Evolutionary conservation across 2,888 invertebrate species (phyloP), one percentile per base, ranked within the genome.

Genomic region (Abrostola triplasia): DNA sequence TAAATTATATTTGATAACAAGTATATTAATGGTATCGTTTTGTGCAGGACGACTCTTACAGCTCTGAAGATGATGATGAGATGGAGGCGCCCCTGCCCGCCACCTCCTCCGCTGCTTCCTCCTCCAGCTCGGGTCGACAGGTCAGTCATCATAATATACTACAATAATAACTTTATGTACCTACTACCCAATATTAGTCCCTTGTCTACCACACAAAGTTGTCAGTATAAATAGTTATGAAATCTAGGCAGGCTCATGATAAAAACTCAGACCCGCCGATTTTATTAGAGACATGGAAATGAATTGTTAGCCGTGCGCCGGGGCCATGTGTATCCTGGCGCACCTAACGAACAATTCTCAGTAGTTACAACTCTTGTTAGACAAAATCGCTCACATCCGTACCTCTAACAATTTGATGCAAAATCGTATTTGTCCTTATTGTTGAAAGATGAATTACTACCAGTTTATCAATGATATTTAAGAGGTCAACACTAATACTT

Each of bases 401-500:
- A 12, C 6, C 13, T n/a, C n/a, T n/a, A n/a, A n/a, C n/a, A n/a
- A n/a, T n/a, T n/a, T n/a, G n/a, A n/a, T n/a, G n/a, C n/a, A n/a
- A n/a, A n/a, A n/a, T n/a, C n/a, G n/a, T n/a, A n/a, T n/a, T n/a
- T n/a, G 24, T 24, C 1, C 4, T 24, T 24, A 24, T 2, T 13
- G 11, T 41, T 11, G 41, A 11, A 41, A 41, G 5, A 41, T 41
- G n/a, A 41, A 47, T 47, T 5, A 0, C 13, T 24, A 47, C 10
- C 36, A 9, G 36, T 24, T 12, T 58, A 52, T 53, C 68, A 24
- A 56, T 55, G 57, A 55, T 63, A 74, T 24, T 71, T 76, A 42
- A 9, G 75, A 77, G 81, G 81, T 84, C 81, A 79, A 77, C 67
- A 80, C 67, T 79, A 80, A 44, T 44, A 83, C 75, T 82, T 57